Evolutionary conservation across 2,797 vertebrate species (phyloP), one percentile per base, ranked within the genome.

Genomic region (Rhodeus uyekii): DNA sequence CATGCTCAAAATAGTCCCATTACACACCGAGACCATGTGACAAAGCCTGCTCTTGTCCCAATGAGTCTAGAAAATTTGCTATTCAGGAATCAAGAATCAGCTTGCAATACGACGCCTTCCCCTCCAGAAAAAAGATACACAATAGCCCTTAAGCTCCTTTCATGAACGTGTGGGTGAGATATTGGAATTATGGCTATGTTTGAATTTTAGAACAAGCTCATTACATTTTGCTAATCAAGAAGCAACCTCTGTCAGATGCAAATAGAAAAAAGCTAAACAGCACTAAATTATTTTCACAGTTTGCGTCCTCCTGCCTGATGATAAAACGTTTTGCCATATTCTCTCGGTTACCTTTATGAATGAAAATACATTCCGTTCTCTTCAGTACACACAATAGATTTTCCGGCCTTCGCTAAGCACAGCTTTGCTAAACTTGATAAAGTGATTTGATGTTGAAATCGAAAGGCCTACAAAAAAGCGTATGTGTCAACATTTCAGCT

Each of bases 11-110:
- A 82, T 84, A 89, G 89, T 87, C 88, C 89, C 88, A 90, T 92
- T 91, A 92, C 82, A 87, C 90, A 90, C 90, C 16, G 79, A 86
- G 87, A 90, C 86, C 88, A 84, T 88, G 87, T 89, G 87, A 93
- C 89, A 94, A 93, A 92, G 90, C 90, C 91, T 89, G 86, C 86
- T 78, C 85, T 84, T 84, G 90, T 91, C 89, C 89, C 87, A 92
- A 91, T 91, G 89, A 90, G 60, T 90, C 91, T 88, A 91, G 89
- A 91, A 92, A 93, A 93, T 89, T 87, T 68, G 3, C 22, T n/a
- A 27, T 71, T 77, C 61, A 69, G 50, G 71, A 75, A 60, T 78
- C 65, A 53, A 63, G 38, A 53, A 60, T 42, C 72, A 32, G 65
- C 63, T 80, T 50, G 24, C 38, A 65, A 63, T 13, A 34, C 4